Evolutionary conservation across 2,797 vertebrate species (phyloP).

Genomic region (Myripristis jacobus): DNA sequence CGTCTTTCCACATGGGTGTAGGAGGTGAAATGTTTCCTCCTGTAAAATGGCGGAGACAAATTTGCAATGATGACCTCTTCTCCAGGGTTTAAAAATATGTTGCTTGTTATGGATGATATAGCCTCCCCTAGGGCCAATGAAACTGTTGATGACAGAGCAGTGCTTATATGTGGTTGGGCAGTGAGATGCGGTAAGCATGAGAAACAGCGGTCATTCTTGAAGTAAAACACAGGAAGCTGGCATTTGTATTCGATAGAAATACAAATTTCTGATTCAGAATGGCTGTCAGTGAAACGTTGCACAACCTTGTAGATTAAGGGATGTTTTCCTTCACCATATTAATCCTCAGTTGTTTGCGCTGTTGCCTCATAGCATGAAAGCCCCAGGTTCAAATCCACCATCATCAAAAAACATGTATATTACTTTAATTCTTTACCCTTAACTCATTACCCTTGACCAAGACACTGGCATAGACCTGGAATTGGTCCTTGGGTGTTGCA

Average conservation of each 20-base stretch:
- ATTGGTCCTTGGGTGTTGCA: no score
- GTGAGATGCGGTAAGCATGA: background rate
- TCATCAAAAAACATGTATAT: no score
- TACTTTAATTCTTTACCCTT: no score
- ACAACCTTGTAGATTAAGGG: constrained; percentile 29
- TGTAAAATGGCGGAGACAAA: constrained; percentile 22
- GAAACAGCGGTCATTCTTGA: background rate
- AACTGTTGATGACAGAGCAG: background rate
- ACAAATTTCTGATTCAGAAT: no score
- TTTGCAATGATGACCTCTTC: constrained; percentile 34
- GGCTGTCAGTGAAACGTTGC: background rate
- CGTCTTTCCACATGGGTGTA: constrained; percentile 18
- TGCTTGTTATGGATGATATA: constrained; percentile 11
- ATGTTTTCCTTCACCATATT: no score
- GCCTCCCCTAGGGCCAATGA: constrained; percentile 1
- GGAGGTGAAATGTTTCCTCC: constrained; percentile 33
- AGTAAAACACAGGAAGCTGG: background rate
- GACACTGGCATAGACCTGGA: no score
- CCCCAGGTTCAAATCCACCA: no score
- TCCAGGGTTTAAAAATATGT: background rate
- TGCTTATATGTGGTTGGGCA: background rate
- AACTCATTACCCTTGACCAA: no score
- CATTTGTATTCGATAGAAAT: no score
- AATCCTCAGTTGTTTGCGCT: no score
- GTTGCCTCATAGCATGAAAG: no score